A percentile compares a stretch with the other conserved stretches of the same genome.
phyloP scores from a whole-genome alignment of 2,113 vertebrate species.

The Globicephala melas region DNA sequence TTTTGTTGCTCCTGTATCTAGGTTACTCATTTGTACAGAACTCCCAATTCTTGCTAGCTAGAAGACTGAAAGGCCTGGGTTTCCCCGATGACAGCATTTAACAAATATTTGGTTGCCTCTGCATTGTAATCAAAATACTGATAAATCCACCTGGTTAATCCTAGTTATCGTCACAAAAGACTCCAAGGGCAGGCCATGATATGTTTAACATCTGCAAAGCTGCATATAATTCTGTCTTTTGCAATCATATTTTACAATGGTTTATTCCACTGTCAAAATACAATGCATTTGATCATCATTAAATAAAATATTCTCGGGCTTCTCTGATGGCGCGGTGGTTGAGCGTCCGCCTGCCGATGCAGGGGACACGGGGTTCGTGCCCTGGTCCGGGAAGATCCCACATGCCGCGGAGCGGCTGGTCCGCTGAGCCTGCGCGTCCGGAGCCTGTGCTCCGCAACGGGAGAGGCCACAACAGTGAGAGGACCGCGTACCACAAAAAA shows the following conservation, averaged over 20 bases:
- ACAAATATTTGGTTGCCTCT: not conserved
- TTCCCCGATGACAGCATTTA: not conserved
- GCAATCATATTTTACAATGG: not conserved
- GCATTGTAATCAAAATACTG: not conserved
- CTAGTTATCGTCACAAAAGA: not conserved
- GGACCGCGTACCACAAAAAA: too few relatives aligned
- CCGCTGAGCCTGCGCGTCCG: too few relatives aligned
- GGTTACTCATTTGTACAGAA: conserved; percentile 25
- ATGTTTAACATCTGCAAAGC: not conserved
- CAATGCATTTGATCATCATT: not conserved
- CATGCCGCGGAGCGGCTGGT: too few relatives aligned
- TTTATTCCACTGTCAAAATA: conserved; percentile 37
- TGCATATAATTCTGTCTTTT: not conserved
- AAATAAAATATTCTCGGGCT: not conserved
- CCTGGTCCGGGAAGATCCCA: too few relatives aligned
- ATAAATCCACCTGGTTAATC: not conserved
- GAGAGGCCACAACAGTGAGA: too few relatives aligned
- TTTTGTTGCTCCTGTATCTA: not conserved
- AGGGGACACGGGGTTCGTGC: too few relatives aligned
- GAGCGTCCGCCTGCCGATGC: too few relatives aligned
- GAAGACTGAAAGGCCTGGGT: not conserved
- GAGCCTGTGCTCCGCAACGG: too few relatives aligned
- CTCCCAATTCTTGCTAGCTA: not conserved
- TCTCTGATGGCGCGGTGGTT: too few relatives aligned
- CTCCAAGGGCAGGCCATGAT: not conserved